Evolutionary conservation across 1,140 invertebrate genomes (phyloP).

Genomic region (Charaxes varanes): DNA sequence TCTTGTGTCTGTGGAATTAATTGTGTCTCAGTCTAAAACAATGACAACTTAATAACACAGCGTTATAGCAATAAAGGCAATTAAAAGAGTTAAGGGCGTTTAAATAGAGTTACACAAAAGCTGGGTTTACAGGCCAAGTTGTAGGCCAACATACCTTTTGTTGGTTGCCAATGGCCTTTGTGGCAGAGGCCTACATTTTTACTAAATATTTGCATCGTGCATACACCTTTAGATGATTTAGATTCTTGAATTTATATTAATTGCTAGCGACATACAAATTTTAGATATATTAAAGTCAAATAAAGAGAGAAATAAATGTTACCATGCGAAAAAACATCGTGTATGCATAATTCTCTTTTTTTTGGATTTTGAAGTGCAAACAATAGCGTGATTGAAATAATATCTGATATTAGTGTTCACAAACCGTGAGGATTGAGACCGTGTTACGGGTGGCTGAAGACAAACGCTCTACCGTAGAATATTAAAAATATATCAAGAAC

Average conservation of each 20-base stretch:
- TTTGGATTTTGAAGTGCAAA: too few relatives aligned
- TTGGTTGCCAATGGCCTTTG: constrained; percentile 51
- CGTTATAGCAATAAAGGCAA: constrained; percentile 29
- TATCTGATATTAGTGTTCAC: constrained; percentile 11
- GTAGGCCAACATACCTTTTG: constrained; percentile 47
- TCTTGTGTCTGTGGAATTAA: too few relatives aligned
- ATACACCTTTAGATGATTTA: constrained; percentile 22
- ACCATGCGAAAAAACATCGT: too few relatives aligned
- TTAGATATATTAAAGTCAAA: too few relatives aligned
- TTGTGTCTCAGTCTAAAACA: constrained; percentile 4
- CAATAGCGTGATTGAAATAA: constrained; percentile 10
- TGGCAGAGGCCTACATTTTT: constrained; percentile 39
- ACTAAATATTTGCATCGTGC: constrained; percentile 33
- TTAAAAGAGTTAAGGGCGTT: constrained; percentile 46
- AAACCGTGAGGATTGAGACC: constrained; percentile 9
- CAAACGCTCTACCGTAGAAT: too few relatives aligned
- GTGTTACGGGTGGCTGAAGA: constrained; percentile 8
- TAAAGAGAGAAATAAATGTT: too few relatives aligned
- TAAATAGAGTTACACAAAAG: constrained; percentile 51
- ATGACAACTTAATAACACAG: constrained; percentile 8
- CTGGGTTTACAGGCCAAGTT: constrained; percentile 38
- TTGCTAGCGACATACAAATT: too few relatives aligned
- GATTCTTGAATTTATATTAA: too few relatives aligned
- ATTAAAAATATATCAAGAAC: too few relatives aligned
- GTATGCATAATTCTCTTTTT: too few relatives aligned